phyloP scores from a whole-genome alignment of 2,888 invertebrate genomes.

The Parasteatoda lunata region DNA sequence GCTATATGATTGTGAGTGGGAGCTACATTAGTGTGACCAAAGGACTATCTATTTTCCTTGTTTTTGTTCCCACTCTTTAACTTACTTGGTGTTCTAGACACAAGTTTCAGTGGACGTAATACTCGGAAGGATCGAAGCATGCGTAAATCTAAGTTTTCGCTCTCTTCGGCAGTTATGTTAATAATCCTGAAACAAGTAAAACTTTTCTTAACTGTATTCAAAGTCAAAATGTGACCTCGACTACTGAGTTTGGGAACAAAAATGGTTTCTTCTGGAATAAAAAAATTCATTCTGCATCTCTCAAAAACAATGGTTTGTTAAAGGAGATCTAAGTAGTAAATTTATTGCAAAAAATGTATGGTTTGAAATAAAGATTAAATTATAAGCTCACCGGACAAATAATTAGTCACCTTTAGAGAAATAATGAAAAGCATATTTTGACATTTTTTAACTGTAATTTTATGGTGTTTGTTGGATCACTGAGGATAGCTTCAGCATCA shows the following conservation, averaged over 20 bases:
- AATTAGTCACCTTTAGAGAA: too few species aligned
- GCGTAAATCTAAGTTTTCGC: constrained; percentile 89
- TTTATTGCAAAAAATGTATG: too few species aligned
- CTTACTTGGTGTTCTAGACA: constrained; percentile 99
- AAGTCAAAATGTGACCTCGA: neutral
- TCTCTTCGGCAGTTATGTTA: constrained; percentile 70
- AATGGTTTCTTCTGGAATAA: neutral
- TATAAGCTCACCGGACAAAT: too few species aligned
- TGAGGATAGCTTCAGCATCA: too few species aligned
- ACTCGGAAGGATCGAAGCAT: constrained; percentile 99
- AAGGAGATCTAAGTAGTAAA: too few species aligned
- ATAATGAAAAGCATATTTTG: too few species aligned
- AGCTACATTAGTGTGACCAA: constrained; percentile 55
- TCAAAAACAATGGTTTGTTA: too few species aligned
- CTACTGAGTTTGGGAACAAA: neutral
- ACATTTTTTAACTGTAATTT: too few species aligned
- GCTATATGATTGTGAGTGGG: constrained; percentile 59
- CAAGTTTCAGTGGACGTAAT: constrained; percentile 99
- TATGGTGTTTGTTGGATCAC: too few species aligned
- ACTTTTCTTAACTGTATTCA: constrained; percentile 42
- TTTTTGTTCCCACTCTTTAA: constrained; percentile 71
- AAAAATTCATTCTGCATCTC: too few species aligned
- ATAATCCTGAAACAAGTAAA: constrained; percentile 69
- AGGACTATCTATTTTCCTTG: constrained; percentile 40
- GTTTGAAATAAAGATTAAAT: too few species aligned